These are phyloP conservation scores for Melipona quadrifasciata DNA, from an alignment of 1,140 invertebrate species.

Conservation along the genomic window DNA sequence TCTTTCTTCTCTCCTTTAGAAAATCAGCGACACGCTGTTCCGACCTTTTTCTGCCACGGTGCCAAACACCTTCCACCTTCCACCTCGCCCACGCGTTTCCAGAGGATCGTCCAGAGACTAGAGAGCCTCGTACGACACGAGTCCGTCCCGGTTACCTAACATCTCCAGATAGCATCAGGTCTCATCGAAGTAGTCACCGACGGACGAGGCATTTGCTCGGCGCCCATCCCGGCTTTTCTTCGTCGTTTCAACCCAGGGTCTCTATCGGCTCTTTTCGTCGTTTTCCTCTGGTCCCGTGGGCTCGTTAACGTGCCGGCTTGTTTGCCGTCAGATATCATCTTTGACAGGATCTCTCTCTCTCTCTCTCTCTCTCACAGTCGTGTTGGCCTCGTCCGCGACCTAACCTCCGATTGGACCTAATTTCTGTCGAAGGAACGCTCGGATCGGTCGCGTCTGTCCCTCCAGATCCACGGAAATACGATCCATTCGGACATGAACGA, in stretches of 20 bases:
- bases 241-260: constrained; percentile 35
- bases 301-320: constrained; percentile 73
- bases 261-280: constrained; percentile 42
- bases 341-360: constrained; percentile 26
- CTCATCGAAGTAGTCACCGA: constrained; percentile 61
- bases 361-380: background rate
- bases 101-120: constrained; percentile 4
- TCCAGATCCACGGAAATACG: background rate
- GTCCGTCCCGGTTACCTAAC: constrained; percentile 43
- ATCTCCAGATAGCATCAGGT: constrained; percentile 45
- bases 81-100: background rate
- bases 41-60: background rate
- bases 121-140: background rate
- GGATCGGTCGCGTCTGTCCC: background rate
- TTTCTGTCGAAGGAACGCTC: constrained; percentile 51
- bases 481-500: background rate
- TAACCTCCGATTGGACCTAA: constrained; percentile 46
- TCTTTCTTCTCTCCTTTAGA: no score
- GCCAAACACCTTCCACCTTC: background rate
- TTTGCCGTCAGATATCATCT: constrained; percentile 72
- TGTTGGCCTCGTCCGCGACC: constrained; percentile 30
- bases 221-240: constrained; percentile 44
- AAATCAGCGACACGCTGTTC: background rate
- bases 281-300: constrained; percentile 38
- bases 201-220: constrained; percentile 26